phyloP scores from a whole-genome alignment of 2,113 vertebrate genomes.

The Pampusana beccarii region DNA sequence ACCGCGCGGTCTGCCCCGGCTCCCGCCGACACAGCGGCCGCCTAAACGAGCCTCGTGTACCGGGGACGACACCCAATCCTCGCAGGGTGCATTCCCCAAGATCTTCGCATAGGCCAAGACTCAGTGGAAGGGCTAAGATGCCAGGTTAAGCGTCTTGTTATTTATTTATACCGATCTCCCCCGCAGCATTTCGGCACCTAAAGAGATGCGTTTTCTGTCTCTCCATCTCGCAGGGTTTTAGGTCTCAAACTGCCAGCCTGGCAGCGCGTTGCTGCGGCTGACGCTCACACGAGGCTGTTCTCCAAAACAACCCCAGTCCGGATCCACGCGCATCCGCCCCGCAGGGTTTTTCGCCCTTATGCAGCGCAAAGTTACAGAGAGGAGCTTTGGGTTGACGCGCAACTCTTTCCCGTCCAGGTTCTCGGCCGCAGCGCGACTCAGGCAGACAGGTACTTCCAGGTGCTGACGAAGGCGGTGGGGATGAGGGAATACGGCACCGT shows the following conservation, averaged over 20 bases:
- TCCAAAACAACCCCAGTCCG: neutral
- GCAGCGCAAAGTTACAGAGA: accelerated
- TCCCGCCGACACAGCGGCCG: neutral
- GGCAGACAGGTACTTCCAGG: constrained; percentile 83
- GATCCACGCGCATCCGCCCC: neutral
- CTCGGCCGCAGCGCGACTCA: accelerated
- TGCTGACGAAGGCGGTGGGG: constrained; percentile 84
- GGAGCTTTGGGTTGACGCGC: neutral
- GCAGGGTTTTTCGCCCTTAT: neutral
- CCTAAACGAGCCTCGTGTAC: neutral
- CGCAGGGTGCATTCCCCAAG: constrained; percentile 18
- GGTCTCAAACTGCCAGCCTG: neutral
- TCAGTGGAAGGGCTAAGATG: neutral
- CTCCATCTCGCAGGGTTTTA: neutral
- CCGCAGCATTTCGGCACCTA: neutral
- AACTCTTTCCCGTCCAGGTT: neutral
- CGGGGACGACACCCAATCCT: constrained; percentile 5
- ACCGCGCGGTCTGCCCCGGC: neutral
- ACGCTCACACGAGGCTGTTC: neutral
- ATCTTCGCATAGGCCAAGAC: neutral
- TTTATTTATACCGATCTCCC: neutral
- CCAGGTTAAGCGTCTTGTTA: neutral
- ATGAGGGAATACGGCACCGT: constrained; percentile 83
- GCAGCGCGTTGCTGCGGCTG: neutral
- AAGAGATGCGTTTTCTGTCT: neutral